These are phyloP conservation scores for Eulimnadia texana DNA, from an alignment of 1,140 invertebrate genomes.

Conservation along the genomic window DNA sequence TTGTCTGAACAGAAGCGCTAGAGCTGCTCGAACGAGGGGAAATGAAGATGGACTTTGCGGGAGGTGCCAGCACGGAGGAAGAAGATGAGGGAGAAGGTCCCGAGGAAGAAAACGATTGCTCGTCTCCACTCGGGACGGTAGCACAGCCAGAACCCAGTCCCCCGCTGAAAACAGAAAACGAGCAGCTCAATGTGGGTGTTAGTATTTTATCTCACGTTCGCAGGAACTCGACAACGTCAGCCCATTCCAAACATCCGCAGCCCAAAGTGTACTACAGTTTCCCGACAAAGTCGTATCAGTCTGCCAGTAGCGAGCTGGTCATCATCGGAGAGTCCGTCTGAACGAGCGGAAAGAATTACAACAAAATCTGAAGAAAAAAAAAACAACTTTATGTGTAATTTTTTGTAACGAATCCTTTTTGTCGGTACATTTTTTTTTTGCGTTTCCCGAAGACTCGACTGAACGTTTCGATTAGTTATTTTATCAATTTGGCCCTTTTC, in stretches of 20 bases:
- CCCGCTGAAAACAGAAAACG: conserved; percentile 2
- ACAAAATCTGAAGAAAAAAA: too few species aligned
- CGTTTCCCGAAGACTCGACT: too few species aligned
- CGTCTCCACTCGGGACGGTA: conserved; percentile 8
- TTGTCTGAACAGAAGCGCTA: conserved; percentile 45
- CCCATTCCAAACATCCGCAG: background rate
- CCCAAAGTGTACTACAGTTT: conserved; percentile 11
- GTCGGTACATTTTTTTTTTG: too few species aligned
- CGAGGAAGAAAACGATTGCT: conserved; percentile 8
- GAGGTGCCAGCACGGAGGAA: conserved; percentile 33
- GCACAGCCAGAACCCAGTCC: conserved; percentile 12
- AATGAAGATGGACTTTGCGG: conserved; percentile 48
- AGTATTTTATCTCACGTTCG: conserved; percentile 11
- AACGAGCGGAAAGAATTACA: too few species aligned
- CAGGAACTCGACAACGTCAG: background rate
- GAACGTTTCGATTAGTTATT: too few species aligned
- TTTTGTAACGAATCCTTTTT: too few species aligned
- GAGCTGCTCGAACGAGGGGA: conserved; percentile 67
- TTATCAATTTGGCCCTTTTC: too few species aligned
- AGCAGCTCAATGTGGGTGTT: conserved; percentile 13
- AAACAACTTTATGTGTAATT: too few species aligned
- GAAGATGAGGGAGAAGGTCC: conserved; percentile 33
- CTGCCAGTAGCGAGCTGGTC: conserved; percentile 5
- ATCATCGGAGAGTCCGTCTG: conserved; percentile 3
- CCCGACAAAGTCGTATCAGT: conserved; percentile 7